Base-by-base conservation (phyloP, 2,113 vertebrate genomes). In the Spilogale gracilis region DNA sequence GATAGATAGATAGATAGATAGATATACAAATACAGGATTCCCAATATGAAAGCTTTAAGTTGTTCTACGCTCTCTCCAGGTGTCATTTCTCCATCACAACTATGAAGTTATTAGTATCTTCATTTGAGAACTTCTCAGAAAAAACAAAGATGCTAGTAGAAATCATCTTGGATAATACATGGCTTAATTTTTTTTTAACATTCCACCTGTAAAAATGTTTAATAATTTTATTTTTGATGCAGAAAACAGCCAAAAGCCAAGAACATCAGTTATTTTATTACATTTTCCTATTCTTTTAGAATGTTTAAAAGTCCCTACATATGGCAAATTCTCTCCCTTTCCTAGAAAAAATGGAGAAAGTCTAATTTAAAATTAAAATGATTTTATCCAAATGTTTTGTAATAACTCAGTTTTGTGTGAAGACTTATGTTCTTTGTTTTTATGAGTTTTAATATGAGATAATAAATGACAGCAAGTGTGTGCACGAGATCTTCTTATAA, bases 311-410 rank as follows among this genome's bases (percentile, higher is more conserved):
- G 76, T 14, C n/a, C 18, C 58, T 92, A 82, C 45, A 54, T 82
- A 81, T 18, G 5, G 32, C 58, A 91, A 91, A 23, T 54, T 58
- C 71, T 74, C 43, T 87, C 63, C 95, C 14, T 84, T 43, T 60
- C 63, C 45, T 61, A 67, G 52, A 54, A 60, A 48, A 43, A 63
- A 63, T 52, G 48, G 91, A 61, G 17, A 52, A 90, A 96, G 50
- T 56, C 4, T 80, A 85, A 89, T 86, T 94, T 95, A 85, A 96
- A 94, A 92, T 91, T 3, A 60, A 96, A 95, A 94, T 91, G 3
- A 52, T 61, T 73, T 50, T 71, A 54, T 69, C 20, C n/a, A 79
- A 81, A 67, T 87, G 56, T 54, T 94, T 88, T 94, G 14, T 73
- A 94, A 90, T 69, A 69, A 81, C 25, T 89, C 23, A 38, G 1